phyloP scores from a whole-genome alignment of 2,888 invertebrate species.

The Sesamia inferens region DNA sequence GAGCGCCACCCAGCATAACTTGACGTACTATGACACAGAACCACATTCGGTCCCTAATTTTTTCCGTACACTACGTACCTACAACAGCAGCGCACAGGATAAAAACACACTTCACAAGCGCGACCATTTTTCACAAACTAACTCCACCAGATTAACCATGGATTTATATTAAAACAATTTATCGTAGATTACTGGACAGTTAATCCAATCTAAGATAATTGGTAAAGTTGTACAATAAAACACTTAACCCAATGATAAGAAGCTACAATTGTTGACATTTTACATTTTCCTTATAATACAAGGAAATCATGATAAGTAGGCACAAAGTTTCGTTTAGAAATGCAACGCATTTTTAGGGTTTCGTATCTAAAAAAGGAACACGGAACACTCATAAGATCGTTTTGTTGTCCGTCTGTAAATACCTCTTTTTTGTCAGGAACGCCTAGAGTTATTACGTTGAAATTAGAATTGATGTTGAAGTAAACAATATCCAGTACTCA shows the following conservation, averaged over 20 bases:
- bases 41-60: not conserved
- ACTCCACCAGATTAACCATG: conserved; percentile 33
- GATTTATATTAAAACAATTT: conserved; percentile 75
- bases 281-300: not conserved
- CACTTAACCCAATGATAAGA: conserved; percentile 46
- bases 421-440: no score
- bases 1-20: not conserved
- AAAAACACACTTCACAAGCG: conserved; percentile 73
- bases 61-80: conserved; percentile 70
- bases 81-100: conserved; percentile 77
- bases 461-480: no score
- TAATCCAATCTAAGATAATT: conserved; percentile 65
- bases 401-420: no score
- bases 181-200: conserved; percentile 69
- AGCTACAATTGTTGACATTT: conserved; percentile 21
- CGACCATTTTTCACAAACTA: conserved; percentile 74
- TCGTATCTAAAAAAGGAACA: no score
- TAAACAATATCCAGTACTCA: no score
- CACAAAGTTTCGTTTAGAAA: not conserved
- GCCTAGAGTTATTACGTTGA: no score
- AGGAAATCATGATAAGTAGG: conserved; percentile 30
- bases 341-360: not conserved
- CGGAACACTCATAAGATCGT: no score
- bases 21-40: not conserved
- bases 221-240: conserved; percentile 65